Percentiles rank a stretch among this genome's conserved stretches.
Evolutionary conservation across 2,888 invertebrate genomes (phyloP).

Genomic region (Sussaba pulchella): DNA sequence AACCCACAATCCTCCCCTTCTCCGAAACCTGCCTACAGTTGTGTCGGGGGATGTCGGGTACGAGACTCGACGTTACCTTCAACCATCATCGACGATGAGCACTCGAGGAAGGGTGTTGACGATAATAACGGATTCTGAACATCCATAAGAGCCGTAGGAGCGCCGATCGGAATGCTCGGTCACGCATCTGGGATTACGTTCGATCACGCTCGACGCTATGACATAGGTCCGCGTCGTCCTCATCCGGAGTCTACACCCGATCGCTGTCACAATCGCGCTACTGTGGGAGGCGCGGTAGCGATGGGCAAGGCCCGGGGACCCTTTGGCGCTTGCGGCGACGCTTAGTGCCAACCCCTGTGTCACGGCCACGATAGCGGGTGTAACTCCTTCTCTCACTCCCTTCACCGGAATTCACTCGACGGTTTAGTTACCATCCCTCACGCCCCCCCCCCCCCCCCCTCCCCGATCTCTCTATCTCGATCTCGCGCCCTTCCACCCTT

Average conservation of each 20-base stretch:
- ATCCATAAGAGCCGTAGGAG: conserved; percentile 74
- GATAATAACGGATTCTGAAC: conserved; percentile 76
- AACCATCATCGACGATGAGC: no score
- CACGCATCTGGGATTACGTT: conserved; percentile 79
- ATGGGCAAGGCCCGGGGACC: no score
- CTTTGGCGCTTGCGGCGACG: conserved; percentile 46
- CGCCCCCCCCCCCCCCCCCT: conserved; percentile 18
- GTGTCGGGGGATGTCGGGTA: no score
- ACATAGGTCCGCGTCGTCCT: conserved; percentile 60
- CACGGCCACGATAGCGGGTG: conserved; percentile 17
- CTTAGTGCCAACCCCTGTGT: conserved; percentile 22
- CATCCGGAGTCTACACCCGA: conserved; percentile 39
- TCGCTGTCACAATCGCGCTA: conserved; percentile 29
- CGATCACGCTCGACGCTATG: conserved; percentile 68
- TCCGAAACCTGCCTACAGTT: no score
- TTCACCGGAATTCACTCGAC: conserved; percentile 41
- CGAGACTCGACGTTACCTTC: no score
- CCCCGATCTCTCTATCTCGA: conserved; percentile 35
- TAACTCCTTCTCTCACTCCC: conserved; percentile 14
- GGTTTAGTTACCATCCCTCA: conserved; percentile 50
- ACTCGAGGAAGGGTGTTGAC: conserved; percentile 71
- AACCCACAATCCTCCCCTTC: no score
- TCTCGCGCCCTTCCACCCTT: conserved; percentile 26
- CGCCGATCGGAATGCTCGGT: conserved; percentile 77
- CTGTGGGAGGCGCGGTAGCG: no score